Percentiles rank a stretch among this genome's conserved stretches.
Evolutionary conservation across 35 echinoderm and acorn worm species (phyloP).

Genomic region (Heliocidaris erythrogramma): DNA sequence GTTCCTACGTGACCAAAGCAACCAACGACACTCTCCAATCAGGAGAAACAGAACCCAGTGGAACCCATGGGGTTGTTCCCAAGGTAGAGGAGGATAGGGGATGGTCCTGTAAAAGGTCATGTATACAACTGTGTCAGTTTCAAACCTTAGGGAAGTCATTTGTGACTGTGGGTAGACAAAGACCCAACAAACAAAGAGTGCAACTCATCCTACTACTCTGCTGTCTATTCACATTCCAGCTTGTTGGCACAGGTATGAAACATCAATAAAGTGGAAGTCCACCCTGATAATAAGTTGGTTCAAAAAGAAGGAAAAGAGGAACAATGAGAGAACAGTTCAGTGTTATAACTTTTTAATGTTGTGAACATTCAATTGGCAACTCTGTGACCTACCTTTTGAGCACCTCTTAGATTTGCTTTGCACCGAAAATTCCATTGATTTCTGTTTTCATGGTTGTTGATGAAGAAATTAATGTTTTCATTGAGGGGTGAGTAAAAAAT

Average conservation of each 20-base stretch:
- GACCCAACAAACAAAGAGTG: constrained; percentile 64
- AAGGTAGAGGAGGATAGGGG: constrained; percentile 21
- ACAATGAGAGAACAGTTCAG: too few relatives aligned
- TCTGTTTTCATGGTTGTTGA: too few relatives aligned
- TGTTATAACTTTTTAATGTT: too few relatives aligned
- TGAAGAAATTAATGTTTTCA: too few relatives aligned
- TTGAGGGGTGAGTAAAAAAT: too few relatives aligned
- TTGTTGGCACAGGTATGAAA: constrained; percentile 88
- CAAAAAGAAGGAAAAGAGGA: too few relatives aligned
- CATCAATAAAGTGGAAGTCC: neutral
- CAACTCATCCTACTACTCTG: constrained; percentile 72
- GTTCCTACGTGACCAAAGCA: neutral
- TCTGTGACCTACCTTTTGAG: too few relatives aligned
- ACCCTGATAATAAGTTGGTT: too few relatives aligned
- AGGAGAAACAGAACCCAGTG: neutral
- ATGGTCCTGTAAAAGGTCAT: constrained; percentile 41
- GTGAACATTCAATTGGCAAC: too few relatives aligned
- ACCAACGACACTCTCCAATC: constrained; percentile 1
- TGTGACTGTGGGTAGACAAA: constrained; percentile 59
- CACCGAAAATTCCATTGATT: too few relatives aligned
- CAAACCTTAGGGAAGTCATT: constrained; percentile 77
- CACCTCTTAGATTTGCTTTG: too few relatives aligned
- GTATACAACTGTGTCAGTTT: constrained; percentile 68
- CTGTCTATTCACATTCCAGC: constrained; percentile 75
- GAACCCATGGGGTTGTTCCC: neutral